Base-by-base conservation (phyloP, 2,797 vertebrate genomes). In the Tinamus major region DNA sequence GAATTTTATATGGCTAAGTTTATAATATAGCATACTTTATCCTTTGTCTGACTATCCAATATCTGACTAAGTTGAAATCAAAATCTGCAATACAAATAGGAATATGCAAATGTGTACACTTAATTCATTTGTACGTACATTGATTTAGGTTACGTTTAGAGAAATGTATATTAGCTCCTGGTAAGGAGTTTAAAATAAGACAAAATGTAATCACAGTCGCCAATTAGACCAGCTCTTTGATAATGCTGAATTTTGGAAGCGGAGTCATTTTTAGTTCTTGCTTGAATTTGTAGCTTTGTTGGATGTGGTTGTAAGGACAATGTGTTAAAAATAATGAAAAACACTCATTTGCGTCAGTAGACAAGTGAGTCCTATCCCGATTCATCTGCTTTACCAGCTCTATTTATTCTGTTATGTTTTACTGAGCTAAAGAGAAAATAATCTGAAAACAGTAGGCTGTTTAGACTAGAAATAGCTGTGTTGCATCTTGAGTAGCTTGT, bases 371-470 rank as follows among this genome's bases (percentile, higher is more conserved):
- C 74, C 89, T 3, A 2, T 67, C 79, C 84, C 11, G 14, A 12
- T 70, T 39, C 14, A 49, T 70, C 82, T 78, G 31, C 79, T 91
- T 58, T 71, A 24, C 72, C 31, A 58, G 29, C 49, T 35, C 59
- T 87, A 56, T 87, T 94, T 93, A 46, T 48, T 92, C 87, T 83
- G 26, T n/a, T 83, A 3, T 1, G 0, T 93, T 79, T 89, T 61
- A 26, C 84, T 88, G 55, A 94, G 85, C 90, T 81, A 31, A 76
- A 89, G 44, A 87, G 85, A 85, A 94, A 93, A 90, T 89, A 87
- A 48, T 56, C 65, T 10, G 64, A 64, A 42, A 90, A 65, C 71
- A 85, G 62, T 53, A 79, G 89, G 67, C 59, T 81, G 62, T 61
- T 85, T 95, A 92, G 79, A 87, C 46, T 6, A 41, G 82, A 63